Conservation (phyloP, 2,888 invertebrate species). For the Parascotia fuliginaria region DNA sequence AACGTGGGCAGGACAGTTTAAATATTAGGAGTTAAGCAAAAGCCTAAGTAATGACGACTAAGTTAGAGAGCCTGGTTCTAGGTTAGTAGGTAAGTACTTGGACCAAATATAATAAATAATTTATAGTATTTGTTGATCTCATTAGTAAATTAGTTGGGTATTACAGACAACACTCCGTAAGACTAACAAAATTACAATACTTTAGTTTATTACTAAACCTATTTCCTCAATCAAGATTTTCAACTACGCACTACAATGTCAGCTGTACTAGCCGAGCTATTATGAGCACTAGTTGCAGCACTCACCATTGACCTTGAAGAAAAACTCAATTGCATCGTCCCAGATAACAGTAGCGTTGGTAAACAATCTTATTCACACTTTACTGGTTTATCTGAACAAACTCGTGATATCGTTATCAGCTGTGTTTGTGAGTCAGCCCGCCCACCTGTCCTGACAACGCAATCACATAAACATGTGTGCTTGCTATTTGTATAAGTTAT, state of each 20-base stretch:
- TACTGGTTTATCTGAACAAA: slow-evolving; percentile 41
- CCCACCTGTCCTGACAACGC: slow-evolving; percentile 52
- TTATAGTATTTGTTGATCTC: too few species aligned
- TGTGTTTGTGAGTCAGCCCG: slow-evolving; percentile 49
- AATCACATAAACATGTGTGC: slow-evolving; percentile 26
- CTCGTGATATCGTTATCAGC: slow-evolving; percentile 51
- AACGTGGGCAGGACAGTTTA: too few species aligned
- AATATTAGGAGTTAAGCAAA: too few species aligned
- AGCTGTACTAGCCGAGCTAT: slow-evolving; percentile 14
- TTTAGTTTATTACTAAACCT: neutral
- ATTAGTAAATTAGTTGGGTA: too few species aligned
- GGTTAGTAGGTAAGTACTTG: too few species aligned
- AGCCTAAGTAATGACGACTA: too few species aligned
- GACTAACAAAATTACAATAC: too few species aligned
- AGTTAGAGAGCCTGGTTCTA: too few species aligned
- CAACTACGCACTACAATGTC: slow-evolving; percentile 2
- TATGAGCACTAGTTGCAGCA: slow-evolving; percentile 22
- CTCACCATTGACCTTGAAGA: slow-evolving; percentile 51
- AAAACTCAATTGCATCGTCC: slow-evolving; percentile 50
- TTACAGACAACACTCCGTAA: too few species aligned
- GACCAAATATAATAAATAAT: too few species aligned
- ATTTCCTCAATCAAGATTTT: neutral
- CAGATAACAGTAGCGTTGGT: slow-evolving; percentile 49
- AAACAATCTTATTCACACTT: slow-evolving; percentile 50
- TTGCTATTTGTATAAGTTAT: slow-evolving; percentile 2